These are phyloP conservation scores for Pitangus sulphuratus DNA, from an alignment of 2,797 vertebrate genomes.

Conservation along the genomic window DNA sequence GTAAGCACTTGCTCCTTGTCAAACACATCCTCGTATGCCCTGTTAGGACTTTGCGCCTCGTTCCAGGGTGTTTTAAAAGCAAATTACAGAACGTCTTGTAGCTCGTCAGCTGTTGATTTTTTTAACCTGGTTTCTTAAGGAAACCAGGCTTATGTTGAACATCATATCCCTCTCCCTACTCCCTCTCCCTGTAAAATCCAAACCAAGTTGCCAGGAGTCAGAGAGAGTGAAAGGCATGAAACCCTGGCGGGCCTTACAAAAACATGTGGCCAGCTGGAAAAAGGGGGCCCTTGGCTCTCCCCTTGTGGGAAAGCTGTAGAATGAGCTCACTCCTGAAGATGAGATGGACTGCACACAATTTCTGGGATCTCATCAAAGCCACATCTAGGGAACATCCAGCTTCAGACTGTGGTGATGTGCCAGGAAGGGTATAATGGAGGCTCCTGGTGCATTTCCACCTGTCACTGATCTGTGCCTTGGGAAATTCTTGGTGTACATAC, in stretches of 20 bases:
- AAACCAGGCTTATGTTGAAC: not conserved
- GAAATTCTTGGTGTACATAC: not conserved
- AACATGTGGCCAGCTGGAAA: not conserved
- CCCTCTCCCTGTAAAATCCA: not conserved
- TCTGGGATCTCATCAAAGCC: not conserved
- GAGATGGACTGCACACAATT: not conserved
- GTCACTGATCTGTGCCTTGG: not conserved
- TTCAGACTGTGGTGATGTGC: not conserved
- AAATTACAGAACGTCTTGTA: constrained; percentile 48
- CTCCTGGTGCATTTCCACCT: not conserved
- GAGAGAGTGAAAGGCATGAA: fast-evolving
- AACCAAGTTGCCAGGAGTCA: not conserved
- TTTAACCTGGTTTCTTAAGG: constrained; percentile 42
- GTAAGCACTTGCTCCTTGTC: constrained; percentile 37
- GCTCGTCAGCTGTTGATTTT: not conserved
- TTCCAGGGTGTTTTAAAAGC: not conserved
- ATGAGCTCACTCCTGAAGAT: not conserved
- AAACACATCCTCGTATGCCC: constrained; percentile 21
- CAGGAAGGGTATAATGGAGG: not conserved
- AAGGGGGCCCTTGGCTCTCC: not conserved
- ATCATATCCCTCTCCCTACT: not conserved
- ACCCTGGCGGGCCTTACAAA: not conserved
- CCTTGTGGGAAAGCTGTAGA: not conserved
- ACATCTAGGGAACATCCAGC: not conserved
- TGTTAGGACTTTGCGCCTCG: constrained; percentile 13